Evolutionary conservation across 2,888 invertebrate genomes (phyloP), one percentile per base, ranked within the genome.

Genomic region (Meta bourneti): DNA sequence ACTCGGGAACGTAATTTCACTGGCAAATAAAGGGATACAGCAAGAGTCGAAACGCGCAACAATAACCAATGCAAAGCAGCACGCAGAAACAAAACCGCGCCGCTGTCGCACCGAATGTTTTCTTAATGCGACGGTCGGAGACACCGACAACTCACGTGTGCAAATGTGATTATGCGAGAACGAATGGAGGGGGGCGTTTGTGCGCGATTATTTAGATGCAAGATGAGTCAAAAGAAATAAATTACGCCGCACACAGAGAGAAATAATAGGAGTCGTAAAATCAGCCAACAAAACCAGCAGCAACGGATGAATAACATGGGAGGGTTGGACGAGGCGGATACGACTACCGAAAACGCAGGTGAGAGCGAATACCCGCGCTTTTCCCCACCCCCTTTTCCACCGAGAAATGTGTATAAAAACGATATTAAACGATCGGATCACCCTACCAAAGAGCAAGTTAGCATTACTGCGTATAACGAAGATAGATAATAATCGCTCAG

Each of bases 161-260:
- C 81, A 69, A 81, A 81, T 69, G 69, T 82, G 89, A 89, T 83
- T 89, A 78, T 83, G 78, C 61, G 52, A 61, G 89, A 52, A 51
- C 83, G 89, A 82, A 89, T 77, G 20, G 34, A 34, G 34, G 34
- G 34, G 34, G 34, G 71, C 16, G 82, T 70, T 89, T 78, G 69
- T 72, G 72, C 70, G 89, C 78, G 83, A 89, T 89, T 89, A 89
- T 89, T 89, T 89, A 89, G 83, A 89, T 89, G 89, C 77, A 78
- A 75, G 83, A 89, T 82, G 89, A 89, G 89, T 81, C 82, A 83
- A 89, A 70, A 78, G 83, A 83, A 89, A 89, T 89, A 83, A 89
- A 89, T 83, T 83, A 83, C 78, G 48, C 20, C 49, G 13, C 71
- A 8, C 11, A 61, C 34, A 7, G 20, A 89, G 19, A 89, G 83